phyloP scores from a whole-genome alignment of 1,140 invertebrate genomes.

The Zaprionus africanus region DNA sequence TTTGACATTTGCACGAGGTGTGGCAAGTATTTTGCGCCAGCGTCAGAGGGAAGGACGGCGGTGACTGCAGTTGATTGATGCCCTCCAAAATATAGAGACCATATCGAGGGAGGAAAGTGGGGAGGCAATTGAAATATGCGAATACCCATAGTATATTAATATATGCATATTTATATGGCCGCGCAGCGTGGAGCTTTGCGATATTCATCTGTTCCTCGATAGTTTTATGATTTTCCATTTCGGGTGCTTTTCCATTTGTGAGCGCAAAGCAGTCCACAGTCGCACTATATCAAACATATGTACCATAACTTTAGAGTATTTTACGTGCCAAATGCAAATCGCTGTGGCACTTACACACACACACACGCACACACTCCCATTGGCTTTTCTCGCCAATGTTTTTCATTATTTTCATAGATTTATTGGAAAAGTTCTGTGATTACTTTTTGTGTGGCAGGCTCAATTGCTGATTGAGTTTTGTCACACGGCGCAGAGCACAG shows the following conservation, averaged over 20 bases:
- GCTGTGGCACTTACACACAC: conserved; percentile 32
- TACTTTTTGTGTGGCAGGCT: conserved; percentile 52
- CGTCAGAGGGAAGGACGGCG: background rate
- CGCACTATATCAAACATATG: conserved; percentile 39
- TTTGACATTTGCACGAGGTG: conserved; percentile 72
- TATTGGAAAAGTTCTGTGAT: conserved; percentile 78
- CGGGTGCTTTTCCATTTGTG: background rate
- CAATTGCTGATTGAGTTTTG: conserved; percentile 65
- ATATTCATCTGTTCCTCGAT: background rate
- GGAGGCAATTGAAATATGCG: background rate
- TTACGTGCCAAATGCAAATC: conserved; percentile 57
- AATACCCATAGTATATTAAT: background rate
- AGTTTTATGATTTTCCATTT: background rate
- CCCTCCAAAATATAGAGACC: conserved; percentile 10
- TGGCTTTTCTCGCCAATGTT: conserved; percentile 20
- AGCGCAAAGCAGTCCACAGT: conserved; percentile 41
- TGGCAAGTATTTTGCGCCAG: conserved; percentile 4
- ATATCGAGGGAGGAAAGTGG: background rate
- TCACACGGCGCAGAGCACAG: conserved; percentile 39
- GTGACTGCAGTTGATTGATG: conserved; percentile 41
- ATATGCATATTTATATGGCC: conserved; percentile 2
- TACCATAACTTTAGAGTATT: conserved; percentile 1
- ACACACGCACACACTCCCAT: no score
- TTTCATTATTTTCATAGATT: conserved; percentile 77
- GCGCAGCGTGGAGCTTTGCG: background rate